Evolutionary conservation across 2,888 invertebrate genomes (phyloP), one percentile per base, ranked within the genome.

Genomic region (Athripsodes cinereus): DNA sequence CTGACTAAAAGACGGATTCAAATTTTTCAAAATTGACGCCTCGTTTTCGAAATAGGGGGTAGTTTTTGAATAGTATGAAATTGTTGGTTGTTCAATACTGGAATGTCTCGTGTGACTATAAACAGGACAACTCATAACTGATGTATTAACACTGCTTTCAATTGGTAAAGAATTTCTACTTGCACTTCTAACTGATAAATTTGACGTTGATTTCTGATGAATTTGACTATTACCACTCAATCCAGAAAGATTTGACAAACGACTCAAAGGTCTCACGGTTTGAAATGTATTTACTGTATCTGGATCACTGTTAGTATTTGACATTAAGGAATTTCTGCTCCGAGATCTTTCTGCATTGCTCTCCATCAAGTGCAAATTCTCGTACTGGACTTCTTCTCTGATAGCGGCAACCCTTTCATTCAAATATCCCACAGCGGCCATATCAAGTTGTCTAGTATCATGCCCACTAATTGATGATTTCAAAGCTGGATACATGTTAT

Each of bases 21-120:
- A 68, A 65, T 79, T 79, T 69, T 78, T 79, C 55, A 70, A 52
- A 58, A 64, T 55, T 1, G 59, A 61, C 11, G 55, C 55, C 21
- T 62, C 62, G 13, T 57, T 61, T 13, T 62, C 64, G 19, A 57
- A 57, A 48, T 51, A 59, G 19, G 57, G 50, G 16, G 62, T 57
- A 64, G 71, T 74, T 68, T 79, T 79, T 62, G 74, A 71, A 64
- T 79, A 79, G 68, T 78, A 79, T 2, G 78, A 76, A 66, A 78
- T 73, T 19, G 78, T 75, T 6, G 64, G 62, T 56, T 61, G 62
- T 22, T 64, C 64, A 46, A 58, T 61, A 40, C 64, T 64, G 2
- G 64, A 50, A 35, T 64, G 64, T 35, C 64, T 57, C 8, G 62
- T 64, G 35, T 64, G 64, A 50, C 44, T 59, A 5, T 44, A n/a